phyloP scores from a whole-genome alignment of 2,888 invertebrate genomes.

The Catocala nupta region DNA sequence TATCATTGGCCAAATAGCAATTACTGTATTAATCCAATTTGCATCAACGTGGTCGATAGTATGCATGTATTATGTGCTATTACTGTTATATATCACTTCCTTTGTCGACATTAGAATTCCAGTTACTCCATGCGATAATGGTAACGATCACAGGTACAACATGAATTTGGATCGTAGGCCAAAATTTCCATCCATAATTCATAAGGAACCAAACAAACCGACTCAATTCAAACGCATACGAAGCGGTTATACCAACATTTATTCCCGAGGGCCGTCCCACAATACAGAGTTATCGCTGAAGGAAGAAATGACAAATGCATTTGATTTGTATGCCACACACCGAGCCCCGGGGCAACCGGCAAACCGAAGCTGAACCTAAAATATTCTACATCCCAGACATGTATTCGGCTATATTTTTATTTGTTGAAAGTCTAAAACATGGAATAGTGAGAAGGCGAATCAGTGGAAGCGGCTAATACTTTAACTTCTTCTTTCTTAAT shows the following conservation, averaged over 20 bases:
- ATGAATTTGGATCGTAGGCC: constrained; percentile 1
- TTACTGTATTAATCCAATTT: too few relatives aligned
- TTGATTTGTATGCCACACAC: constrained; percentile 55
- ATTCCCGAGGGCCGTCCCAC: not conserved
- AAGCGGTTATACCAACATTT: too few relatives aligned
- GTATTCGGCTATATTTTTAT: constrained; percentile 22
- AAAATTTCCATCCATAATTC: not conserved
- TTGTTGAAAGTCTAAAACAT: constrained; percentile 7
- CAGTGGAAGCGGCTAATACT: too few relatives aligned
- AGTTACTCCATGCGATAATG: too few relatives aligned
- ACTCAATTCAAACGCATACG: constrained; percentile 1
- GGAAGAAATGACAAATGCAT: constrained; percentile 47
- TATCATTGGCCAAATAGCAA: too few relatives aligned
- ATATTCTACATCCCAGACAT: constrained; percentile 10
- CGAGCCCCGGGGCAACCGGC: constrained; percentile 23
- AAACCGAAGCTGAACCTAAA: constrained; percentile 19
- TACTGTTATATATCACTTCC: too few relatives aligned
- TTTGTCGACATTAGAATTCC: too few relatives aligned
- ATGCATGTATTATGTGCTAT: too few relatives aligned
- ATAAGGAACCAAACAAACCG: constrained; percentile 3
- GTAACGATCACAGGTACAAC: too few relatives aligned
- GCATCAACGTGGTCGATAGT: too few relatives aligned
- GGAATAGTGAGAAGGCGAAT: too few relatives aligned
- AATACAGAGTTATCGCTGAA: constrained; percentile 14
- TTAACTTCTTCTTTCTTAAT: too few relatives aligned